These are phyloP conservation scores for Tachuris rubrigastra DNA, from an alignment of 2,113 vertebrate species.

Conservation along the genomic window DNA sequence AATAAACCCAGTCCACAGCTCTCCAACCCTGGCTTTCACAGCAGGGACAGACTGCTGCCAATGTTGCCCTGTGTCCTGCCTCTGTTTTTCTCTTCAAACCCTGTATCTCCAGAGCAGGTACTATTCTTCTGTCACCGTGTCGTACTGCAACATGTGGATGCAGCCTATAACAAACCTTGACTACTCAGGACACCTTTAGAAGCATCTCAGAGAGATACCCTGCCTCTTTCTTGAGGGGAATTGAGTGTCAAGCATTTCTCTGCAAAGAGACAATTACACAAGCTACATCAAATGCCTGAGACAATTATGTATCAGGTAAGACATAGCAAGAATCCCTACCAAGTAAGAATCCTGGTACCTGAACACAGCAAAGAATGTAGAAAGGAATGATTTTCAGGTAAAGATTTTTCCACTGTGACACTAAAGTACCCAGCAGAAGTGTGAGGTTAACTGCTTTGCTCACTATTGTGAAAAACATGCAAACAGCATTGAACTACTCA, in stretches of 20 bases:
- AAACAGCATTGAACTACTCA: neutral
- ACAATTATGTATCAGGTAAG: neutral
- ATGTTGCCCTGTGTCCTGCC: neutral
- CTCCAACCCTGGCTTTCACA: neutral
- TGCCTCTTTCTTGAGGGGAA: neutral
- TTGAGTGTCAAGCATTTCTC: neutral
- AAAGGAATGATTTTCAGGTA: neutral
- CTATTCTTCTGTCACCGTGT: neutral
- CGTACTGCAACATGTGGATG: rapidly evolving
- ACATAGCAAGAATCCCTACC: neutral
- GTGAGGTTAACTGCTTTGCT: neutral
- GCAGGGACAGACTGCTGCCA: neutral
- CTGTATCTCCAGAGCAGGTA: neutral
- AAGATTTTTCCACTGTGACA: neutral
- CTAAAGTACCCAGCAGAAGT: neutral
- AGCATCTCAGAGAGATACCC: neutral
- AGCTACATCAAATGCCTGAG: neutral
- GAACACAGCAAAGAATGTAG: neutral
- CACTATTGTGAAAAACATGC: neutral
- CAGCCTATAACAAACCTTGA: neutral
- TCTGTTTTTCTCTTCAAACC: neutral
- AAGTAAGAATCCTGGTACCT: neutral
- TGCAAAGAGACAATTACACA: neutral
- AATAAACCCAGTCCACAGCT: slow-evolving; percentile 1
- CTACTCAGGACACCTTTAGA: neutral